Base-by-base conservation (phyloP, 1,140 invertebrate genomes). In the Drosophila pallidifrons region DNA sequence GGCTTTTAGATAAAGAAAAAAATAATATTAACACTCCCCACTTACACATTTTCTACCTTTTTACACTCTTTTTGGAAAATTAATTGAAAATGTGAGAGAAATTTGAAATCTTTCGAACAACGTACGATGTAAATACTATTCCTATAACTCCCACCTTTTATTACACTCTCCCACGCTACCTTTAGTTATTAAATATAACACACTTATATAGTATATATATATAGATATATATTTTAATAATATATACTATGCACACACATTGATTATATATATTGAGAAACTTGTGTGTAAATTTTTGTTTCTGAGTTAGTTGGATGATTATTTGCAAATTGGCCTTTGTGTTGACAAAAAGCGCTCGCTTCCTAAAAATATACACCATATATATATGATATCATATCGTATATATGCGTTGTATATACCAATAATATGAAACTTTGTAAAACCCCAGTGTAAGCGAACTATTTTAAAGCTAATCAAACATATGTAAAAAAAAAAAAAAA, bases 301-400 rank as follows among this genome's bases (percentile, higher is more conserved):
- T 92, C 76, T 75, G 86, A 85, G 91, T 92, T 92, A 92, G 91
- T 91, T 91, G 87, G 90, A 91, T 92, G 91, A 92, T 92, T 92
- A 91, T 91, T 91, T 92, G 90, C 82, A 92, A 88, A 91, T 92
- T 92, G 91, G 91, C 91, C 91, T 92, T 92, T 92, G 90, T 92
- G 91, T 92, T 92, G 90, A 92, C 85, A 91, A 91, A 92, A 91
- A 92, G 91, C 87, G 91, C 91, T 92, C 80, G 78, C 82, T 89
- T 80, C 73, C 75, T 72, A 66, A n/a, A 73, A 59, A 45, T 74
- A 15, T 49, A 70, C 54, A 57, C 16, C 20, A 55, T 16, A 66
- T 47, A 51, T 52, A 64, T 59, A 66, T 58, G 32, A 65, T 60
- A 55, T 73, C 16, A 59, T 59, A 59, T 38, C 8, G 7, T 41